Evolutionary conservation across 2,113 vertebrate genomes (phyloP), one percentile per base, ranked within the genome.

Genomic region (Geococcyx californianus): DNA sequence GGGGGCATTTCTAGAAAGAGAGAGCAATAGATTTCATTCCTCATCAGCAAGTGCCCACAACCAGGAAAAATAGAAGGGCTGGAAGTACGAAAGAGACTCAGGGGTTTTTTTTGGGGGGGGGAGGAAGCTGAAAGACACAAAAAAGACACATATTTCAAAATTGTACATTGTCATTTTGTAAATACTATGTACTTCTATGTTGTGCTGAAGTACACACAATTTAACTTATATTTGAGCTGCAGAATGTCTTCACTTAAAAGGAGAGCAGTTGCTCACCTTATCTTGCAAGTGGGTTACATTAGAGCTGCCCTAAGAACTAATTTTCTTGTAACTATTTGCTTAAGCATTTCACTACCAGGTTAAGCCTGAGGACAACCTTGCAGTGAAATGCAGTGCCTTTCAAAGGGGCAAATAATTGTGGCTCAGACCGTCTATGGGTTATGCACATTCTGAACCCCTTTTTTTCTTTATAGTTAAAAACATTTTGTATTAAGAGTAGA

Each of bases 301-400:
- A 72, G 45, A 85, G 74, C 58, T 92, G 58, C 84, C 44, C 81
- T 83, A 66, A 87, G 72, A 77, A 77, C 54, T 82, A 72, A 73
- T 92, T 94, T 94, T 89, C 94, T 86, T 69, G 56, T 78, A 77
- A 86, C 68, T 96, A 21, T 94, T 93, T 95, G 75, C 66, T 90
- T 83, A 92, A 87, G 82, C 75, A 83, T 87, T 94, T 92, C 64
- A 40, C 85, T 94, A 44, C 54, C 73, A 84, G 93, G 86, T 91
- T 75, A 89, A 87, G 56, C 38, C 79, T 63, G 80, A 79, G 83
- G 82, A 94, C 58, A 88, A 56, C 49, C 29, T 6, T 58, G 38
- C 72, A 63, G 80, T 31, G 45, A 40, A 87, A 83, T 29, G 36
- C 62, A 78, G n/a, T 51, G 52, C 38, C 36, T 83, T 86, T 67